Evolutionary conservation across 2,113 vertebrate species (phyloP), one percentile per base, ranked within the genome.

Genomic region (Bubo bubo): DNA sequence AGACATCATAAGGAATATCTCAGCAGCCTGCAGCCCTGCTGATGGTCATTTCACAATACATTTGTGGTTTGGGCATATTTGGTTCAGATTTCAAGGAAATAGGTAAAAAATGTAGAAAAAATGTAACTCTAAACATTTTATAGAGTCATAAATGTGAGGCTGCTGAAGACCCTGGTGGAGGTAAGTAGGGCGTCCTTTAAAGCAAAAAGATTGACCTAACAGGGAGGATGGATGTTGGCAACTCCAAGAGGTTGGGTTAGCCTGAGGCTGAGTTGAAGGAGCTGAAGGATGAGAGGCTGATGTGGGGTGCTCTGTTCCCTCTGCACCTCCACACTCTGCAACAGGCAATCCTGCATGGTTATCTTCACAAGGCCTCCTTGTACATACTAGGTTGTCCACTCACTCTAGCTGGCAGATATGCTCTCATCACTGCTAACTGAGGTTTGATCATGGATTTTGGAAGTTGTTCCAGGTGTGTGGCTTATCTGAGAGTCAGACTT

Each of bases 371-470:
- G 22, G 59, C 30, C 22, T 64, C 27, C 43, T 68, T 16, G 16
- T 18, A 8, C 22, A n/a, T 39, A 7, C 49, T 13, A 6, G 39
- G 32, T 30, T 91, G 74, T 79, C 35, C 32, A 10, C 47, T 62
- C 5, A 4, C 56, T 88, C 30, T 37, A 8, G 41, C 52, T 72
- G 75, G 60, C 55, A 88, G 37, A 30, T 14, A 1, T 1, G 2
- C 6, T 23, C 17, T 39, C 1, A 1, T 77, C 53, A 47, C 27
- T 1, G 2, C 34, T 73, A 41, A 55, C 6, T 0, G 2, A 73
- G 53, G 37, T 24, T 12, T 12, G 15, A 12, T 76, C 16, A 6
- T 52, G 39, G 35, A 23, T 80, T 95, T 76, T 80, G 68, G 21
- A 79, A 50, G 34, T 34, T 60, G 39, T 52, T 77, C 26, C 49